Conservation (phyloP, 2,888 invertebrate genomes). For the Lepidonotus clava region DNA sequence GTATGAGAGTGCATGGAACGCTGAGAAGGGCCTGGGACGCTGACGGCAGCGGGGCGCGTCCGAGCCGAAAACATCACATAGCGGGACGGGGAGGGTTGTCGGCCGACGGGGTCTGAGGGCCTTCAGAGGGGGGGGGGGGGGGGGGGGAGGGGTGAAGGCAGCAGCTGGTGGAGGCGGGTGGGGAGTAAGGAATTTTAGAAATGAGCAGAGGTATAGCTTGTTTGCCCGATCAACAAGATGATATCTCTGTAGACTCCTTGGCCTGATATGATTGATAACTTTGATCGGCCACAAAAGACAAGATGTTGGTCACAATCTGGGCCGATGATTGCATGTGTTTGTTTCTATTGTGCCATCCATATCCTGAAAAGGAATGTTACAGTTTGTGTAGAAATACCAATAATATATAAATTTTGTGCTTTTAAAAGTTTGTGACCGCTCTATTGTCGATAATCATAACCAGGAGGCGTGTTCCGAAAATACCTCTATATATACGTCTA, state of each 20-base stretch:
- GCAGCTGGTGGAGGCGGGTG: neutral
- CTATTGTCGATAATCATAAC: too few species aligned
- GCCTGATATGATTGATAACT: neutral
- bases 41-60: neutral
- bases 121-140: neutral
- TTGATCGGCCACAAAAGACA: too few species aligned
- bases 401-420: too few species aligned
- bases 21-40: neutral
- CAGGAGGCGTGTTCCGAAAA: too few species aligned
- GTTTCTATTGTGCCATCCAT: too few species aligned
- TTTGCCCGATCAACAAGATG: neutral
- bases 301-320: too few species aligned
- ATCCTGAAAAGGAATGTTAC: too few species aligned
- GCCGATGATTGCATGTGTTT: too few species aligned
- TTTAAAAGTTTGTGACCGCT: too few species aligned
- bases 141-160: neutral
- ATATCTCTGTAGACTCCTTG: neutral
- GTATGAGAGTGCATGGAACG: neutral
- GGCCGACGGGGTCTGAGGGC: neutral
- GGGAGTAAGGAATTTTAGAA: neutral
- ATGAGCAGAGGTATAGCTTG: neutral
- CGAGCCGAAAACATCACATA: neutral
- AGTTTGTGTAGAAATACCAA: too few species aligned
- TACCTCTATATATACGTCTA: too few species aligned
- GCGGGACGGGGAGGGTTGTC: neutral